These are phyloP conservation scores for Eulacestoma nigropectus DNA, from an alignment of 2,113 vertebrate genomes.

Conservation along the genomic window DNA sequence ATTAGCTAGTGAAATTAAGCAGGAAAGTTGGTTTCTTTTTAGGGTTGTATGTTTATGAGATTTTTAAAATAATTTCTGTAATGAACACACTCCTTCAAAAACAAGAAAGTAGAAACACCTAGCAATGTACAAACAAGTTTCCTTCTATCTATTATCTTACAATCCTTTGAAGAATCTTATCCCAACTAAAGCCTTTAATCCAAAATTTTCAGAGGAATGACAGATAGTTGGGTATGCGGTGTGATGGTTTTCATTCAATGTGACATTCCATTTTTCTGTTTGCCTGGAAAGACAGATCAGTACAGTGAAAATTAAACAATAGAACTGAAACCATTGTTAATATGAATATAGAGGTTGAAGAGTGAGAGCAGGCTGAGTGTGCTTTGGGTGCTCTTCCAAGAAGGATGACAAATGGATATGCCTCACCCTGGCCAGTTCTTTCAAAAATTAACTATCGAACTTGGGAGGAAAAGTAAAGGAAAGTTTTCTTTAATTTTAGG, in stretches of 20 bases:
- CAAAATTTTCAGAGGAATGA: not conserved
- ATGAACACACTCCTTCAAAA: not conserved
- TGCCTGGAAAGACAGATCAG: not conserved
- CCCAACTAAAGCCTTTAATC: not conserved
- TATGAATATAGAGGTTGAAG: not conserved
- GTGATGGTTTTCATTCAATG: not conserved
- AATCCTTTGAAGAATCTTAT: not conserved
- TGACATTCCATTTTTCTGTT: not conserved
- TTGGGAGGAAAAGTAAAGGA: not conserved
- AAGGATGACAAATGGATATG: not conserved
- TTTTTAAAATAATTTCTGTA: not conserved
- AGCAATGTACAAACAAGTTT: not conserved
- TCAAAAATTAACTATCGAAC: not conserved
- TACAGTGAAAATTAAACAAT: not conserved
- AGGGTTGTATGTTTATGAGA: too few species aligned
- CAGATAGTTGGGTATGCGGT: too few species aligned
- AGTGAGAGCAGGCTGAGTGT: not conserved
- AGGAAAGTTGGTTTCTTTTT: not conserved
- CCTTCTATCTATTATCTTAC: not conserved
- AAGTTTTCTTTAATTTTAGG: not conserved
- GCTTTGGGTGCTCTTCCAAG: not conserved
- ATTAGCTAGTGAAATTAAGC: not conserved
- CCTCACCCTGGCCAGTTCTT: not conserved
- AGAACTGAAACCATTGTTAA: not conserved
- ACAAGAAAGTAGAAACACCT: not conserved